Evolutionary conservation across 1,140 invertebrate species (phyloP), one percentile per base, ranked within the genome.

Genomic region (Anagrus nilaparvatae): DNA sequence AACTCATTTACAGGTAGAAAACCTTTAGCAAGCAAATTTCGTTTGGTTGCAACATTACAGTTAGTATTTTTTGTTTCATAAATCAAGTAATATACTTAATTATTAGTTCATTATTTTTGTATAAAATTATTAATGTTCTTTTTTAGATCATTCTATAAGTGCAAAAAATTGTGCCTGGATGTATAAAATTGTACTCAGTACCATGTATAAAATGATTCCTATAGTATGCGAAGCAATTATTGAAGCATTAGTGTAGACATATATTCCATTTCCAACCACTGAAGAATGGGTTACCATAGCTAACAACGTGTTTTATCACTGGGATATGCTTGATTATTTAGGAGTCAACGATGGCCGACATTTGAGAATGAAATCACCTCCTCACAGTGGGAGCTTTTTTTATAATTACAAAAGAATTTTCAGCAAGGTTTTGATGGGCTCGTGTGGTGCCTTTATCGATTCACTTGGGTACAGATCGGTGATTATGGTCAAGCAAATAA

Each of bases 391-490:
- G 19, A 61, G 59, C 2, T 43, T 50, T 20, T 70, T 52, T 56
- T 63, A 51, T 38, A 72, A 72, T 49, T 69, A 71, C 44, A 71
- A 72, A 47, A 44, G 54, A 20, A 61, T 49, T 44, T 69, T 61
- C 45, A 61, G 52, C 16, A 58, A 67, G 13, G 59, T 67, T 18
- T 44, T 70, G 14, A 50, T 67, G 44, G 69, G 54, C 9, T 42
- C 61, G 4, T 53, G 34, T 28, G 61, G 65, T 58, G 50, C 57
- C 21, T 49, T 61, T 63, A 61, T 46, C 46, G 46, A 33, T 67
- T 69, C 47, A 50, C 51, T 14, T 42, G 47, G 8, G 49, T 67
- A 23, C 59, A 66, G 32, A 48, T 69, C 25, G 65, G 65, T 18
- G 40, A 49, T 18, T 58, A 56, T 48, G 62, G 67, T 8, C 5